Evolutionary conservation across 2,888 invertebrate species (phyloP).

Genomic region (Apotomis betuletana): DNA sequence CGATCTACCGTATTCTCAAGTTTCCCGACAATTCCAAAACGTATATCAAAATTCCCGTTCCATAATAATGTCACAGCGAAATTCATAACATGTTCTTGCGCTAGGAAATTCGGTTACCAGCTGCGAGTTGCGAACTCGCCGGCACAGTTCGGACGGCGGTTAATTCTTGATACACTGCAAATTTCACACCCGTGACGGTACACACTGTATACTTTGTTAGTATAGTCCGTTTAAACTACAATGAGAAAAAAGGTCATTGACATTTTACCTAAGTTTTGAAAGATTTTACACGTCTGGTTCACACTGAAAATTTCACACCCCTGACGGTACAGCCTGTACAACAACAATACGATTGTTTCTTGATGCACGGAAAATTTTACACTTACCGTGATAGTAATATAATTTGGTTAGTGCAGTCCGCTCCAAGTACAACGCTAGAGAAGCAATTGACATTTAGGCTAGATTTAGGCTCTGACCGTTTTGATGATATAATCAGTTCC

Average conservation of each 20-base stretch:
- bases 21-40: background rate
- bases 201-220: no score
- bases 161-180: conserved; percentile 22
- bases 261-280: background rate
- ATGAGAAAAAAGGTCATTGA: background rate
- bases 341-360: no score
- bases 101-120: background rate
- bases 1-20: background rate
- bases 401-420: no score
- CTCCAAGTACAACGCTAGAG: no score
- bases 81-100: conserved; percentile 27
- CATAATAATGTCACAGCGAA: conserved; percentile 28
- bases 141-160: background rate
- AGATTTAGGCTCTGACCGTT: no score
- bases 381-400: no score
- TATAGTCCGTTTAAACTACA: background rate
- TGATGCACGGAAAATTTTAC: no score
- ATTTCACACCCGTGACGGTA: background rate
- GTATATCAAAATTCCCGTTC: conserved; percentile 16
- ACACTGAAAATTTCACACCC: no score
- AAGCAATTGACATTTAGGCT: no score
- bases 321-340: no score
- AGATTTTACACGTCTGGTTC: no score
- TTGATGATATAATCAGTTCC: no score
- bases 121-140: conserved; percentile 9